Conservation (phyloP, 2,797 vertebrate species). For the Sebastes reedi region DNA sequence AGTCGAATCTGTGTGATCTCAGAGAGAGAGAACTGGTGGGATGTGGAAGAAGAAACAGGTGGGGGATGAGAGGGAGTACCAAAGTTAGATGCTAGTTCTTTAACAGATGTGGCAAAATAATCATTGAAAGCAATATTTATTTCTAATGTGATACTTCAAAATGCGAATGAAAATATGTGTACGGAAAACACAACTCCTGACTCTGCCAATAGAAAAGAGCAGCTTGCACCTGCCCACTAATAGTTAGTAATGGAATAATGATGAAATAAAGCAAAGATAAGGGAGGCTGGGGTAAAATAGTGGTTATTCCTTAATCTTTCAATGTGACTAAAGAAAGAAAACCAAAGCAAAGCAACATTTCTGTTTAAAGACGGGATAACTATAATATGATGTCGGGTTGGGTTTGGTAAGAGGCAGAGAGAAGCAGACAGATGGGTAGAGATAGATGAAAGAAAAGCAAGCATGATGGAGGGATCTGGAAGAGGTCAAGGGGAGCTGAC, state of each 20-base stretch:
- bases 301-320: neutral
- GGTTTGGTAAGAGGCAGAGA: conserved; percentile 2
- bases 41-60: neutral
- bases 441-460: conserved; percentile 38
- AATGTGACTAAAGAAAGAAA: neutral
- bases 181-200: neutral
- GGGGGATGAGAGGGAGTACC: neutral
- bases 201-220: neutral
- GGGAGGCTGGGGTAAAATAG: neutral
- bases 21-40: neutral
- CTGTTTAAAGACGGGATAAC: neutral
- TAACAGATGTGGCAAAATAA: neutral
- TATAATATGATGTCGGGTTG: neutral
- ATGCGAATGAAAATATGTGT: neutral
- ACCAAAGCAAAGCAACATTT: neutral
- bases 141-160: neutral
- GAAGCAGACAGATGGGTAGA: neutral
- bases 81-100: neutral
- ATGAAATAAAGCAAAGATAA: neutral
- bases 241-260: neutral
- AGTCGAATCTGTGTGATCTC: neutral
- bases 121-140: neutral
- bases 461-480: conserved; percentile 46
- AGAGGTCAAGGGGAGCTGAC: conserved; percentile 70
- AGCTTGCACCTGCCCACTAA: neutral